Evolutionary conservation across 2,888 invertebrate species (phyloP).

Genomic region (Drosophila mimica): DNA sequence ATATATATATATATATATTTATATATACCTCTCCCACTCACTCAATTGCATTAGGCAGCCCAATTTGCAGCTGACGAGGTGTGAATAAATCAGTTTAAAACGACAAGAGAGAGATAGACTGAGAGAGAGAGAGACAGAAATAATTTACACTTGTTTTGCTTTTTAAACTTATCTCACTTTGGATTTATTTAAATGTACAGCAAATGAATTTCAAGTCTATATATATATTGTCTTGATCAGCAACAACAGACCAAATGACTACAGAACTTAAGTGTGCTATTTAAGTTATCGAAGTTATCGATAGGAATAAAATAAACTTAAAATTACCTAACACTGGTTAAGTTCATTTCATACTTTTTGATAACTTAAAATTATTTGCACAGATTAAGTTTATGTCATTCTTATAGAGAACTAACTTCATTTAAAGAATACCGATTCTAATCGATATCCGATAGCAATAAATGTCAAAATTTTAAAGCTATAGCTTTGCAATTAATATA

Average conservation of each 20-base stretch:
- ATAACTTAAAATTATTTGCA: too few relatives aligned
- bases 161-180: background rate
- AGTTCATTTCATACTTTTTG: background rate
- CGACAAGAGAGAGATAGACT: background rate
- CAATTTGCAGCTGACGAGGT: slow-evolving; percentile 64
- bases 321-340: too few relatives aligned
- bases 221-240: too few relatives aligned
- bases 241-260: too few relatives aligned
- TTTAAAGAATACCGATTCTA: background rate
- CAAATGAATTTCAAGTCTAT: background rate
- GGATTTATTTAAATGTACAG: background rate
- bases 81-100: slow-evolving; percentile 52
- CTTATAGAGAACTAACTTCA: background rate
- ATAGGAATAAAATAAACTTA: background rate
- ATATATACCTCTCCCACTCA: background rate
- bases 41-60: slow-evolving; percentile 60
- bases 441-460: background rate
- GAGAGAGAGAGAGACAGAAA: background rate
- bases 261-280: too few relatives aligned
- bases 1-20: background rate
- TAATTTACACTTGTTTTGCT: background rate
- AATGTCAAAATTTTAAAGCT: too few relatives aligned
- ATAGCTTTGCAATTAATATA: background rate
- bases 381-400: background rate
- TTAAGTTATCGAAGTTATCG: background rate